Base-by-base conservation (phyloP, 2,113 vertebrate species). In the Diadophis punctatus region DNA sequence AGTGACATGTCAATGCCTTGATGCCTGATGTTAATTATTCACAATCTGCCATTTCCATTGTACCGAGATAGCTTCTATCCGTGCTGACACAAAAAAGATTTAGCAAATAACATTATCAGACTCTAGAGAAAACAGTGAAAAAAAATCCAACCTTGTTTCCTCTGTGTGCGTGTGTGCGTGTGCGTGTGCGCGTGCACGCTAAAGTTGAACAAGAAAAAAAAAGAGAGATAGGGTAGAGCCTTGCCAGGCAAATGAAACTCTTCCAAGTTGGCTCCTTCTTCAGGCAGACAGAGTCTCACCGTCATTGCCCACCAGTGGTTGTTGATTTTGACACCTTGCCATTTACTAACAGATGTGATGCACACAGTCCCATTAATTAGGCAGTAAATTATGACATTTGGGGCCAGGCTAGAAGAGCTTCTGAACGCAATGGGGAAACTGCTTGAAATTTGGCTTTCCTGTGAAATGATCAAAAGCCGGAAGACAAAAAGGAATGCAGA, bases 1-100 rank as follows among this genome's bases (percentile, higher is more conserved):
- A 97, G 93, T 86, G 93, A 96, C 94, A 94, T 95, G 95, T 96
- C 96, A 92, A 86, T 96, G 96, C 95, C 96, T 97, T 97, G 96
- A 96, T 97, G 96, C 48, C 93, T 96, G 87, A 94, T 23, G 6
- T 96, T 97, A 96, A 97, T 96, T 96, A 93, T 96, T 96, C 93
- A 95, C 91, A 96, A 68, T 94, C 94, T 96, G 92, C 63, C 10
- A 30, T 93, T 97, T 97, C 93, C 74, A 22, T 68, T 95, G 93
- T 93, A 92, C 90, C 88, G 91, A 94, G 91, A 95, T n/a, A 16
- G 74, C 93, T 95, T 94, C 91, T 56, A 25, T 91, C 86, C 92
- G 20, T 95, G 95, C 94, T 96, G 96, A 95, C 92, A 92, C 90
- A 90, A 27, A 48, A 80, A 91, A 90, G 68, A 87, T 93, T 93